Evolutionary conservation across 2,113 vertebrate species (phyloP).

Genomic region (Tyto alba): DNA sequence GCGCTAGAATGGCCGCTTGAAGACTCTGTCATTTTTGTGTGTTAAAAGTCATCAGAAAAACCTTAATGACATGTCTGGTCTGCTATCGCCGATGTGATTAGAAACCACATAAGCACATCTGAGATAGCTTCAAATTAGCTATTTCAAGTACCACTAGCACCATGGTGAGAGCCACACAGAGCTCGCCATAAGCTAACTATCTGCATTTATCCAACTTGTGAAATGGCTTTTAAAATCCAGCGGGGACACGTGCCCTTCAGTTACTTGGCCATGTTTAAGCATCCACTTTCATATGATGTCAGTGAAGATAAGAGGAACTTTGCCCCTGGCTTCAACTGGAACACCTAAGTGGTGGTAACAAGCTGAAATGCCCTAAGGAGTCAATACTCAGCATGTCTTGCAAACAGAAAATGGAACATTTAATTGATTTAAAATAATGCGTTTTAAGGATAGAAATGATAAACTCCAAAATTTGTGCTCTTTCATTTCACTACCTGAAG

Average conservation of each 20-base stretch:
- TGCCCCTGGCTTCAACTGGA: not conserved
- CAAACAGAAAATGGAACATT: constrained; percentile 40
- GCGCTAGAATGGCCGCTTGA: not conserved
- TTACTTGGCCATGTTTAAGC: not conserved
- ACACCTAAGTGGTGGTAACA: not conserved
- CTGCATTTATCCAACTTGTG: not conserved
- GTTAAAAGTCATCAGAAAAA: constrained; percentile 1
- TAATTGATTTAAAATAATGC: constrained; percentile 43
- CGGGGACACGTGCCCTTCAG: not conserved
- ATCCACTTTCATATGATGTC: not conserved
- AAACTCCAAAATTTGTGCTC: constrained; percentile 38
- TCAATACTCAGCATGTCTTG: constrained; percentile 32
- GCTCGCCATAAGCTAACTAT: not conserved
- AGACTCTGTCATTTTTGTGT: constrained; percentile 34
- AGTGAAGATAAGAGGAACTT: not conserved
- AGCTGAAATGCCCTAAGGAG: not conserved
- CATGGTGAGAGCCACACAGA: not conserved
- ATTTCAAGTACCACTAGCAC: not conserved
- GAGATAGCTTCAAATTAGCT: not conserved
- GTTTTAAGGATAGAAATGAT: constrained; percentile 7
- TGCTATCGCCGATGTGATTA: not conserved
- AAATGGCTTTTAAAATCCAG: not conserved
- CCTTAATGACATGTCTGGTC: not conserved
- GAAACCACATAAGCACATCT: not conserved
- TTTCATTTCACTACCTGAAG: not conserved